phyloP scores from a whole-genome alignment of 2,888 invertebrate genomes.

The Leuctra nigra region DNA sequence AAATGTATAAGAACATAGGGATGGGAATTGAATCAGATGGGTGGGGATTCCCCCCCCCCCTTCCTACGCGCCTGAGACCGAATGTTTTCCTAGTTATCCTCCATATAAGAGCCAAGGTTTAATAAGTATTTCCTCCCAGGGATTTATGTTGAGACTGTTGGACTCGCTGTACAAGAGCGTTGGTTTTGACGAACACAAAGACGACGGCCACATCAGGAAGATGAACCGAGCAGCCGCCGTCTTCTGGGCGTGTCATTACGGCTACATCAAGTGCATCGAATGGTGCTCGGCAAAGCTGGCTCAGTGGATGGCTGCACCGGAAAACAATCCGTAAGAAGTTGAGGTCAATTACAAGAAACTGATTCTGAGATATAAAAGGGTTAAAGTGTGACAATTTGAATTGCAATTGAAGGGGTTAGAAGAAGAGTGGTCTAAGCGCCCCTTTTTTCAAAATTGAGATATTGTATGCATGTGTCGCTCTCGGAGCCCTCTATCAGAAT shows the following conservation, averaged over 20 bases:
- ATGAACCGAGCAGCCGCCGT: constrained; percentile 34
- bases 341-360: background rate
- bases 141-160: constrained; percentile 33
- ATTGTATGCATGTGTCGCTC: too few relatives aligned
- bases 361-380: background rate
- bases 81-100: too few relatives aligned
- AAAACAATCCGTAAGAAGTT: constrained; percentile 1
- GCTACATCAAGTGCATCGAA: constrained; percentile 34
- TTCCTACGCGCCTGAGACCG: too few relatives aligned
- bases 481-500: too few relatives aligned
- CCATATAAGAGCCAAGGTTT: background rate
- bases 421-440: too few relatives aligned
- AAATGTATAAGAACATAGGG: too few relatives aligned
- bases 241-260: constrained; percentile 35
- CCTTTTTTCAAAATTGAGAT: too few relatives aligned
- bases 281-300: background rate
- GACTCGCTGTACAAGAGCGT: constrained; percentile 32
- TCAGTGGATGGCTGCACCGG: background rate
- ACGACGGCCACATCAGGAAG: constrained; percentile 33
- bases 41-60: too few relatives aligned
- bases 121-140: constrained; percentile 29
- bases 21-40: too few relatives aligned
- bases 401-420: too few relatives aligned
- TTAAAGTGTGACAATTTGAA: background rate
- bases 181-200: constrained; percentile 32